A percentile compares a stretch with the other conserved stretches of the same genome.
Conservation (phyloP, 2,113 vertebrate species). For the Chrysemys picta region DNA sequence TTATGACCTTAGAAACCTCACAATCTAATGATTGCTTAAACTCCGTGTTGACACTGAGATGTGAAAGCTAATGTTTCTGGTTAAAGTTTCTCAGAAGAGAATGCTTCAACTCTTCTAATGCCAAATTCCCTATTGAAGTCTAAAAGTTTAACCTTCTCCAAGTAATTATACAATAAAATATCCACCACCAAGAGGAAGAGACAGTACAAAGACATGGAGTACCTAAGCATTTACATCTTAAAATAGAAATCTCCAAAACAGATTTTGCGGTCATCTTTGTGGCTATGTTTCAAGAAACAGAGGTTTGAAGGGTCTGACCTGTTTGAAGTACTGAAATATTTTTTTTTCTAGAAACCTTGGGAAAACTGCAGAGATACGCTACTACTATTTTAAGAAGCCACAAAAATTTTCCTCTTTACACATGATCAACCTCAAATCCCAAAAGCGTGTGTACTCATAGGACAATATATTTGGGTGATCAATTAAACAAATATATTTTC, state of each 20-base stretch:
- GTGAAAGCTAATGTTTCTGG: neutral
- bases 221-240: neutral
- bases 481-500: neutral
- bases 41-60: conserved; percentile 9
- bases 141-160: neutral
- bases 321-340: neutral
- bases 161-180: neutral
- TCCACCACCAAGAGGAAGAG: neutral
- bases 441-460: neutral
- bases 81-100: neutral
- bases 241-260: conserved; percentile 17
- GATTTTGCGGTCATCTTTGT: conserved; percentile 23
- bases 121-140: neutral
- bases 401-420: neutral
- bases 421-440: neutral
- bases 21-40: conserved; percentile 37
- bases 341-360: conserved; percentile 5
- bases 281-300: conserved; percentile 14
- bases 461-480: neutral
- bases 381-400: neutral
- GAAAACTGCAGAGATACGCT: conserved; percentile 6
- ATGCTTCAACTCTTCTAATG: neutral
- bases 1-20: conserved; percentile 40
- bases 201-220: neutral
- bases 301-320: conserved; percentile 20